Conservation (phyloP, 2,888 invertebrate species). For the Agelastica alni region DNA sequence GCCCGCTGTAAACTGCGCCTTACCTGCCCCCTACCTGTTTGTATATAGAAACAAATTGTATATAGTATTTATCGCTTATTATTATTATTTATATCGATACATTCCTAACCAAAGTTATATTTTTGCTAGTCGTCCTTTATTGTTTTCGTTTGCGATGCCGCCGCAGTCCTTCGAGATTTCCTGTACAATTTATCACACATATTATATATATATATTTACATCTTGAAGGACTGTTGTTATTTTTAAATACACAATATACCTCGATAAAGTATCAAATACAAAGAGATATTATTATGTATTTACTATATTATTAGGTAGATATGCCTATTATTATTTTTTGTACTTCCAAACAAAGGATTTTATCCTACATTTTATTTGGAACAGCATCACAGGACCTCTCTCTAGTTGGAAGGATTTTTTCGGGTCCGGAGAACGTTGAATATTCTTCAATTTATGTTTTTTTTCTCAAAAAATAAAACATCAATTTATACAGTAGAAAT, state of each 20-base stretch:
- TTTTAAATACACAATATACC: conserved; percentile 24
- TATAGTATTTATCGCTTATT: conserved; percentile 47
- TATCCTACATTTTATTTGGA: too few relatives aligned
- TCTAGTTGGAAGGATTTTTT: too few relatives aligned
- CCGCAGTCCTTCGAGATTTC: conserved; percentile 23
- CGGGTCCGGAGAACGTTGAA: too few relatives aligned
- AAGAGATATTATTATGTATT: conserved; percentile 32
- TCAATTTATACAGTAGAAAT: background rate
- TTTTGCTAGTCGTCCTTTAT: conserved; percentile 51
- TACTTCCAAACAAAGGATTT: too few relatives aligned
- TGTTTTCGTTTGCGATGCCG: conserved; percentile 21
- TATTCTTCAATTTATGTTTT: conserved; percentile 16
- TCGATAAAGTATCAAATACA: conserved; percentile 37
- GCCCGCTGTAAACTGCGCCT: conserved; percentile 57
- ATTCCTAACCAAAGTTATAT: conserved; percentile 54
- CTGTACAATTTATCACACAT: conserved; percentile 19
- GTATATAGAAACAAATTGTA: conserved; percentile 40
- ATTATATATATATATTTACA: conserved; percentile 24
- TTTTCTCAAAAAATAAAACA: background rate
- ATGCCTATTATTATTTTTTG: conserved; percentile 48
- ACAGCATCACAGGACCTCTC: too few relatives aligned
- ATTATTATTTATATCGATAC: conserved; percentile 45
- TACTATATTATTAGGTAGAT: conserved; percentile 53
- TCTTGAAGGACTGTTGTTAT: conserved; percentile 17
- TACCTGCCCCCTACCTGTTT: conserved; percentile 33